phyloP scores from a whole-genome alignment of 2,888 invertebrate genomes.

The Clanis bilineata region DNA sequence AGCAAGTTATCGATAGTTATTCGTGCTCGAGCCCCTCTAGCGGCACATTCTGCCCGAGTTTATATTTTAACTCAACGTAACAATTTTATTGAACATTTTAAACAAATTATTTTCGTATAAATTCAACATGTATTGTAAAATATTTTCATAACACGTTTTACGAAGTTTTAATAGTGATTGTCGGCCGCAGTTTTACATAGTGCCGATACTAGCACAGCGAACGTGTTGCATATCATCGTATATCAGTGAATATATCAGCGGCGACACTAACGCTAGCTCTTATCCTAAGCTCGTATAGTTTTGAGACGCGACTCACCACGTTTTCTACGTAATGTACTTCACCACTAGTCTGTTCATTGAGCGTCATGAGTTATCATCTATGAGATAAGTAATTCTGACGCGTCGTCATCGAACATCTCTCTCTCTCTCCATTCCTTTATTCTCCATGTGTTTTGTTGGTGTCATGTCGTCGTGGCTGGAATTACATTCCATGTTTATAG shows the following conservation, averaged over 20 bases:
- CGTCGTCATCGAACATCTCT: background rate
- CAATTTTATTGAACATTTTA: slow-evolving; percentile 4
- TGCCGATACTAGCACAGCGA: background rate
- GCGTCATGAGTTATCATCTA: no score
- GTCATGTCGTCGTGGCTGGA: background rate
- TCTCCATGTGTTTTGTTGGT: background rate
- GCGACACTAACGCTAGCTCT: background rate
- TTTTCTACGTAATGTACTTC: slow-evolving; percentile 36
- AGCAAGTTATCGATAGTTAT: no score
- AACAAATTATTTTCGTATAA: slow-evolving; percentile 11
- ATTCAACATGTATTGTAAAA: background rate
- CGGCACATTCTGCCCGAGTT: background rate
- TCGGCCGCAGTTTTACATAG: slow-evolving; percentile 13
- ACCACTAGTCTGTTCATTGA: background rate
- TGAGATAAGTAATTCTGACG: background rate
- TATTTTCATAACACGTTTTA: slow-evolving; percentile 13
- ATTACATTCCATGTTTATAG: background rate
- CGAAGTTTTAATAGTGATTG: slow-evolving; percentile 11
- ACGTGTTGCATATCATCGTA: slow-evolving; percentile 48
- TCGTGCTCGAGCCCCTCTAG: no score
- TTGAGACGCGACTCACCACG: slow-evolving; percentile 46
- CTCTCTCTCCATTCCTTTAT: background rate
- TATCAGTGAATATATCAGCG: slow-evolving; percentile 13
- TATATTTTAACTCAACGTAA: background rate
- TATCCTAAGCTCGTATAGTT: slow-evolving; percentile 41